Evolutionary conservation across 2,113 vertebrate species (phyloP), one percentile per base, ranked within the genome.

Genomic region (Madoqua kirkii): DNA sequence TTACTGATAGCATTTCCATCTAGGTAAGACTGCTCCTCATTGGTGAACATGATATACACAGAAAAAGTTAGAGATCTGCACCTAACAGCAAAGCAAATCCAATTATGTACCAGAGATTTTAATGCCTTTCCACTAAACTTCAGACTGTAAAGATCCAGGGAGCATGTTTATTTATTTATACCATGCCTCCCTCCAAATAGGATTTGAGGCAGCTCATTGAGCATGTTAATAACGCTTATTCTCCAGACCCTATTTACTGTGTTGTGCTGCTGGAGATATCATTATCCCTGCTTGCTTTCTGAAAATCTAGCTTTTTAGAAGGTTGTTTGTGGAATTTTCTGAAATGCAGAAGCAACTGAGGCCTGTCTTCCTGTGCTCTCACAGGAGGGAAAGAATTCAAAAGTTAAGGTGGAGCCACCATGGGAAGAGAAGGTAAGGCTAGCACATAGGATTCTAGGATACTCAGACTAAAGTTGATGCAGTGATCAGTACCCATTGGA

Each of bases 161-260:
- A 97, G 71, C 40, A 6, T 95, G 83, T 96, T 97, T 97, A 95
- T 93, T 98, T 98, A 98, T 98, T 97, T 98, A 97, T 97, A 62
- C 86, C 82, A 50, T 95, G 89, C 91, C 67, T 97, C 94, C 60
- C 95, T 97, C 96, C 93, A 95, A 98, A 97, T 91, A 97, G 96
- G 89, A 97, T 94, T 89, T 93, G 94, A 94, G 96, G 97, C 97
- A 96, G 95, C 95, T 97, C 97, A 96, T 95, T 97, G 88, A 98
- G 96, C 97, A 93, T 97, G 91, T 79, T 98, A 95, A 96, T 96
- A 97, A 98, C 81, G 91, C 78, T 93, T 97, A 94, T 94, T 97
- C 97, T 97, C 95, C 89, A 97, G 87, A 76, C 78, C 93, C 95
- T 93, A 50, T 89, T 97, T 94, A 96, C 71, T 74, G 40, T 59